A percentile compares a stretch with the other conserved stretches of the same genome.
phyloP scores from a whole-genome alignment of 2,113 vertebrate species.

The Scomber colias region DNA sequence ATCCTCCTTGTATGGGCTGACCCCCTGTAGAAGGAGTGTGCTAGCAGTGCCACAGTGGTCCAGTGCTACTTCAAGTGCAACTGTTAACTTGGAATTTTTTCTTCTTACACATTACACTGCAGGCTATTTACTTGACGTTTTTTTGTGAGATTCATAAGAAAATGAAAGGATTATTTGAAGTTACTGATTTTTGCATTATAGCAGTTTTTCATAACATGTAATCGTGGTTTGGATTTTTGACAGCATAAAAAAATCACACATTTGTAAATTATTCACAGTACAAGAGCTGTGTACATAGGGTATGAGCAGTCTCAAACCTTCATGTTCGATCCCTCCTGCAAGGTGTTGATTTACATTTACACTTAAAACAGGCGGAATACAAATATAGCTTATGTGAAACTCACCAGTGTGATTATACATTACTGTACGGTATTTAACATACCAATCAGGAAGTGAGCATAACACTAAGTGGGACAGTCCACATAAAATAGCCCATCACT shows the following conservation, averaged over 20 bases:
- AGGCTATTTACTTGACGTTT: not conserved
- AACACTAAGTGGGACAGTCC: slow-evolving; percentile 43
- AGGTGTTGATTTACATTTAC: slow-evolving; percentile 16
- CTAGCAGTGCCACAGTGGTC: not conserved
- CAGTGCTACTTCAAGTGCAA: slow-evolving; percentile 20
- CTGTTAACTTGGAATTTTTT: slow-evolving; percentile 9
- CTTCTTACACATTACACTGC: not conserved
- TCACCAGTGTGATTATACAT: slow-evolving; percentile 19
- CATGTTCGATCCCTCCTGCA: not conserved
- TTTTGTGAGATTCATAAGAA: not conserved
- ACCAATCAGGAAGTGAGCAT: slow-evolving; percentile 54
- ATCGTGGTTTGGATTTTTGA: not conserved
- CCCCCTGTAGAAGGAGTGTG: slow-evolving; percentile 14
- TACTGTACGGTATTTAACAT: slow-evolving; percentile 19
- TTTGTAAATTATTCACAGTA: not conserved
- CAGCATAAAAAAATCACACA: not conserved
- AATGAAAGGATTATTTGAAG: slow-evolving; percentile 22
- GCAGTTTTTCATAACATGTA: not conserved
- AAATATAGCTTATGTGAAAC: slow-evolving; percentile 15
- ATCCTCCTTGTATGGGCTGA: slow-evolving; percentile 18
- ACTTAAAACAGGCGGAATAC: not conserved
- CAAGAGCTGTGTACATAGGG: not conserved
- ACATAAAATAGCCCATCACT: slow-evolving; percentile 38
- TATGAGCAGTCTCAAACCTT: not conserved
- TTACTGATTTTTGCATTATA: not conserved